Percentiles rank a stretch among this genome's conserved stretches.
Conservation (phyloP, 2,888 invertebrate species). For the Eilema griseolum region DNA sequence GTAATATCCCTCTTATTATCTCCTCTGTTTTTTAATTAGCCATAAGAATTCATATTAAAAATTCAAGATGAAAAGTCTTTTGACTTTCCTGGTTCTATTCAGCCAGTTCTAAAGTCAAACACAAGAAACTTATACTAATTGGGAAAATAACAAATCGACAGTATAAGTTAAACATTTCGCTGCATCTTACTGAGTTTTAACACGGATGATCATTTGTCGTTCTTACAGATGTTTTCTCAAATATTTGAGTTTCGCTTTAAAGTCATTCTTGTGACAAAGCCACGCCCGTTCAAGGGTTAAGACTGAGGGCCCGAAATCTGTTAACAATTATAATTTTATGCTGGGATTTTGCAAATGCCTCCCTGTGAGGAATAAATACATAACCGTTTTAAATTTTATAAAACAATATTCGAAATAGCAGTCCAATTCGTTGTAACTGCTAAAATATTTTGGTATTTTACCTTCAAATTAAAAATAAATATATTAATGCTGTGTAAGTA, state of each 20-base stretch:
- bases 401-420: constrained; percentile 23
- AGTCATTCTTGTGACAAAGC: constrained; percentile 28
- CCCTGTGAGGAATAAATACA: constrained; percentile 26
- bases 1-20: constrained; percentile 37
- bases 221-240: constrained; percentile 40
- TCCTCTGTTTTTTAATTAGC: constrained; percentile 46
- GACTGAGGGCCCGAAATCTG: constrained; percentile 34
- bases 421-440: constrained; percentile 12
- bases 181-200: constrained; percentile 44
- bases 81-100: constrained; percentile 50
- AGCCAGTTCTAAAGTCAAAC: constrained; percentile 45
- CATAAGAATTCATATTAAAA: constrained; percentile 47
- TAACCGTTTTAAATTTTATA: constrained; percentile 15
- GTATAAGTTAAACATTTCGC: constrained; percentile 54
- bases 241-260: constrained; percentile 40
- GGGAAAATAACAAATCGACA: constrained; percentile 59
- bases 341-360: constrained; percentile 40
- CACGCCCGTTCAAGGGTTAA: constrained; percentile 26
- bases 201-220: constrained; percentile 41
- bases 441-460: constrained; percentile 54
- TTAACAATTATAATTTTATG: constrained; percentile 43
- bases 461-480: neutral
- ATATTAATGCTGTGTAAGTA: neutral
- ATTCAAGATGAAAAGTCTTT: constrained; percentile 53
- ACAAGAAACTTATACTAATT: constrained; percentile 58